phyloP scores from a whole-genome alignment of 2,797 vertebrate species.

The Rhinophrynus dorsalis region DNA sequence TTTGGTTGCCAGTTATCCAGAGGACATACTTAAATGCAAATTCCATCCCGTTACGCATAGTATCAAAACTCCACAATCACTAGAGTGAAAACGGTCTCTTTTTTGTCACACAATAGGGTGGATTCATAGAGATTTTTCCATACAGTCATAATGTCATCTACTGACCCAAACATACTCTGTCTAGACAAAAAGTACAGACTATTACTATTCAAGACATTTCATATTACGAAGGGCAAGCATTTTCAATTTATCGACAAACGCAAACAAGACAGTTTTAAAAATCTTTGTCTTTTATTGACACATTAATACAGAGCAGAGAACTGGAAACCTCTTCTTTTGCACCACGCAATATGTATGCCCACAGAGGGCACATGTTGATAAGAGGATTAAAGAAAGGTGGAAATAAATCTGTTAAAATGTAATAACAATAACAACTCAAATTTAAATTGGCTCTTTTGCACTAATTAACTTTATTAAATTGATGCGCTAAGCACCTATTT shows the following conservation, averaged over 20 bases:
- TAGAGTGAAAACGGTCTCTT: slow-evolving; percentile 2
- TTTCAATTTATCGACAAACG: slow-evolving; percentile 32
- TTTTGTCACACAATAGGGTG: slow-evolving; percentile 25
- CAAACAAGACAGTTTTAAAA: slow-evolving; percentile 24
- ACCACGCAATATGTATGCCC: no score
- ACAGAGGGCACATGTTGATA: no score
- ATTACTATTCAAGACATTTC: slow-evolving; percentile 4
- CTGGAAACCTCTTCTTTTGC: no score
- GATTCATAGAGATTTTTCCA: slow-evolving; percentile 32
- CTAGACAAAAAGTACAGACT: slow-evolving; percentile 39
- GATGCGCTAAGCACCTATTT: no score
- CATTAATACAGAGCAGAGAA: no score
- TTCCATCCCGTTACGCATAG: background rate
- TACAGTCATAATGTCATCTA: slow-evolving; percentile 32
- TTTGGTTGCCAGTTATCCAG: background rate
- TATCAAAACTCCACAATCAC: background rate
- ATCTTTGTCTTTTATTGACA: slow-evolving; percentile 27
- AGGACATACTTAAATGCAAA: background rate
- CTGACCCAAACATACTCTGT: slow-evolving; percentile 34
- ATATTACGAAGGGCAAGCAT: slow-evolving; percentile 22
- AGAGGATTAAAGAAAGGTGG: no score
- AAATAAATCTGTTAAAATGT: no score
- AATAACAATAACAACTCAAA: no score
- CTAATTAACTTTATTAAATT: no score
- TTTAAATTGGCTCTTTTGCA: no score